Percentiles rank a stretch among this genome's conserved stretches.
Evolutionary conservation across 2,113 vertebrate species (phyloP).

Genomic region (Oenanthe oenanthe): DNA sequence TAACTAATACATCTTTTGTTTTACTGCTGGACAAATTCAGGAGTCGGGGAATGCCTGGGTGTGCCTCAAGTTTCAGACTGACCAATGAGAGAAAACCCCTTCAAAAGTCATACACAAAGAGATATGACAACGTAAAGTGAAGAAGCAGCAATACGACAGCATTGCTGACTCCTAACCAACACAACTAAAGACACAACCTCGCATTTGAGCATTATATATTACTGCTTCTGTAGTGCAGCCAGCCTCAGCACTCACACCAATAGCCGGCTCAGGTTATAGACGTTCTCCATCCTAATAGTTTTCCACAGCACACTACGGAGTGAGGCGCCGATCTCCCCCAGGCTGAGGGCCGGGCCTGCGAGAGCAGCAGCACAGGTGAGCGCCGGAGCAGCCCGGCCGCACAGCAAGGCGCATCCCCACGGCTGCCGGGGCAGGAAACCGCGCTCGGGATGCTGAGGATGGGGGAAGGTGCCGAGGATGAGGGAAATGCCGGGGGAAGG

Average conservation of each 20-base stretch:
- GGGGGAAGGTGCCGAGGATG: accelerated
- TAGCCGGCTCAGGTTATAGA: accelerated
- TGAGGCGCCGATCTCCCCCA: neutral
- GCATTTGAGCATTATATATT: accelerated
- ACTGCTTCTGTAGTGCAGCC: neutral
- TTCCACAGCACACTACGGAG: neutral
- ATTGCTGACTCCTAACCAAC: neutral
- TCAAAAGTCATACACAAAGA: neutral
- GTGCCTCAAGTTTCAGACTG: neutral
- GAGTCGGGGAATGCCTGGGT: neutral
- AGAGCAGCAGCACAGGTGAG: neutral
- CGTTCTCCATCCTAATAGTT: accelerated
- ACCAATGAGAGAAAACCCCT: neutral
- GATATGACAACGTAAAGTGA: neutral
- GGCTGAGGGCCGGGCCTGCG: neutral
- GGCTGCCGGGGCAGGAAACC: neutral
- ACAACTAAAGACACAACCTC: neutral
- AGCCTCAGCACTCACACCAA: neutral
- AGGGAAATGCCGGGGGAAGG: neutral
- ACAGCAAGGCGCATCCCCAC: accelerated
- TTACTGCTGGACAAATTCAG: neutral
- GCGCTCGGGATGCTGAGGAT: accelerated
- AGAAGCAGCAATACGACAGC: neutral
- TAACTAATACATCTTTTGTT: neutral
- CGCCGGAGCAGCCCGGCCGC: neutral